Evolutionary conservation across 1,140 invertebrate species (phyloP).

Genomic region (Drosophila repleta): DNA sequence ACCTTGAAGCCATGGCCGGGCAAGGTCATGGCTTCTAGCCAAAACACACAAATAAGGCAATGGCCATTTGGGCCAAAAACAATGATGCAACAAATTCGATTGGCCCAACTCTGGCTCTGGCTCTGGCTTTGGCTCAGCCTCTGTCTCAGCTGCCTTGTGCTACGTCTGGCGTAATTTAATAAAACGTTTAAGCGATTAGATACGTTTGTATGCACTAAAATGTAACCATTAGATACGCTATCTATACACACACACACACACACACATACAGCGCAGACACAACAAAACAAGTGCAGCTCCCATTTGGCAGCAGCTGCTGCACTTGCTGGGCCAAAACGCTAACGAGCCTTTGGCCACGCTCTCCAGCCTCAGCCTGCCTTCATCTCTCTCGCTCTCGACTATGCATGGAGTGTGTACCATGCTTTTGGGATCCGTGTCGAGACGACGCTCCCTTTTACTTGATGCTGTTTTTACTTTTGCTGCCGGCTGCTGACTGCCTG

Average conservation of each 20-base stretch:
- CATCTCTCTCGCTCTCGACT: neutral
- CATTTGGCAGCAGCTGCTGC: constrained; percentile 66
- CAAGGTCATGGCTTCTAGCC: constrained; percentile 43
- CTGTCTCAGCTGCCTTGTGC: constrained; percentile 10
- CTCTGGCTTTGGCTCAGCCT: neutral
- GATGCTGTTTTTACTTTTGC: constrained; percentile 58
- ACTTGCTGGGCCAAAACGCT: constrained; percentile 75
- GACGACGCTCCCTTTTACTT: constrained; percentile 76
- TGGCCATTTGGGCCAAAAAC: constrained; percentile 35
- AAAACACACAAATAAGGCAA: constrained; percentile 37
- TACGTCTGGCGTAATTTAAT: constrained; percentile 81
- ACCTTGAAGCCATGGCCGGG: constrained; percentile 36
- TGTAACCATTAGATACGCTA: constrained; percentile 82
- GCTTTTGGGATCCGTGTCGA: constrained; percentile 21
- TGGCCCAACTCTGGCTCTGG: constrained; percentile 1
- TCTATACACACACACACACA: constrained; percentile 56
- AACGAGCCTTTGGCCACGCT: constrained; percentile 80
- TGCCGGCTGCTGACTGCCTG: constrained; percentile 24
- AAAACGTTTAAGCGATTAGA: constrained; percentile 83
- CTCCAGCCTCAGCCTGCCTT: constrained; percentile 8
- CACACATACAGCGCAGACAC: constrained; percentile 14
- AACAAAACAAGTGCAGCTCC: constrained; percentile 62
- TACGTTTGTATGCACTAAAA: constrained; percentile 83
- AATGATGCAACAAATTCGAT: constrained; percentile 65
- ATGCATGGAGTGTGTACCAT: constrained; percentile 23